Evolutionary conservation across 2,113 vertebrate genomes (phyloP).

Genomic region (Phalacrocorax carbo): DNA sequence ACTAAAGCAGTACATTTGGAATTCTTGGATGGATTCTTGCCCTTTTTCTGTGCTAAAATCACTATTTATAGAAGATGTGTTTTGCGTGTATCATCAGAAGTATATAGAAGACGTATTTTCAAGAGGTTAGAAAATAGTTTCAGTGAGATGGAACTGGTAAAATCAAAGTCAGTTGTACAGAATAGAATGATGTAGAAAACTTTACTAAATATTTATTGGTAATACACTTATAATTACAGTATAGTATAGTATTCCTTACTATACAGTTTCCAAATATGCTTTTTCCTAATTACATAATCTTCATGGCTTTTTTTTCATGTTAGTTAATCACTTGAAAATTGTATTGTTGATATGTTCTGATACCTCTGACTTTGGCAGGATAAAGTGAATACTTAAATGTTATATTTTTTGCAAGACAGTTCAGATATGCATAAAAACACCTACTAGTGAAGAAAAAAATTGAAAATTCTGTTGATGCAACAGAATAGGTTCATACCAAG

Average conservation of each 20-base stretch:
- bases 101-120: neutral
- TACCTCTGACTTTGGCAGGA: neutral
- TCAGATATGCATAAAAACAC: rapidly evolving
- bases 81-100: neutral
- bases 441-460: neutral
- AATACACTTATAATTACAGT: neutral
- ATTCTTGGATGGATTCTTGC: neutral
- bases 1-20: neutral
- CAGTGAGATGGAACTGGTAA: neutral
- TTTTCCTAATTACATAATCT: neutral
- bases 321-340: neutral
- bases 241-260: neutral
- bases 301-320: neutral
- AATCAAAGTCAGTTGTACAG: neutral
- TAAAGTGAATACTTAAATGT: neutral
- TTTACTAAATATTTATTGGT: neutral
- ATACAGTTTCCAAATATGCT: neutral
- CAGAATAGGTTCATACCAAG: neutral
- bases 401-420: neutral
- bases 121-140: neutral
- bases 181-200: neutral
- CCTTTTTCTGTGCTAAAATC: neutral
- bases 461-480: neutral
- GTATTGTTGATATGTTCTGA: neutral
- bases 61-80: neutral